These are phyloP conservation scores for Trichosurus vulpecula DNA, from an alignment of 2,797 vertebrate genomes.

Conservation along the genomic window DNA sequence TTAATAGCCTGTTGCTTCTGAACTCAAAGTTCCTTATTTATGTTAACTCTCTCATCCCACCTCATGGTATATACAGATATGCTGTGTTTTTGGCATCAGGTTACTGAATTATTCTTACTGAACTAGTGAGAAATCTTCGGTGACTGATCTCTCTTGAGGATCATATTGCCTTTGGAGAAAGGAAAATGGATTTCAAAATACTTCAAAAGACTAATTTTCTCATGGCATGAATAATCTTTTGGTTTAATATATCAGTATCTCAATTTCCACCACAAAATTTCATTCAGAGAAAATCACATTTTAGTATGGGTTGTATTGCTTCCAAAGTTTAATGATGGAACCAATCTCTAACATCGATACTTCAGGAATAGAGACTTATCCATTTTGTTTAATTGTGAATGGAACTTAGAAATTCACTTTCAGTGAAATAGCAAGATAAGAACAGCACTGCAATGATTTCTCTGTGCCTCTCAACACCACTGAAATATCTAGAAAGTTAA, in stretches of 20 bases:
- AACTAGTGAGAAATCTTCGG: background rate
- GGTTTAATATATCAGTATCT: conserved; percentile 38
- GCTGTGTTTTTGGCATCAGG: background rate
- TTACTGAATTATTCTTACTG: background rate
- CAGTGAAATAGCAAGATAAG: conserved; percentile 32
- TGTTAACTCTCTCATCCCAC: background rate
- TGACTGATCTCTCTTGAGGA: conserved; percentile 11
- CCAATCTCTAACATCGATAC: conserved; percentile 20
- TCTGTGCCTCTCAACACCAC: conserved; percentile 20
- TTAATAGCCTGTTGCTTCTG: conserved; percentile 3
- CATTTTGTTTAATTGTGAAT: background rate
- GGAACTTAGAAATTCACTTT: conserved; percentile 29
- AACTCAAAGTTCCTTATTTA: background rate
- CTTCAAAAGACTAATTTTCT: conserved; percentile 12
- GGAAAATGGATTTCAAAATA: background rate
- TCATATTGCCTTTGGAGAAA: background rate
- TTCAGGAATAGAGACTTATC: conserved; percentile 36
- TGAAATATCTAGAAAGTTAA: conserved; percentile 26
- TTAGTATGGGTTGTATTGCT: conserved; percentile 15
- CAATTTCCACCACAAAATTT: conserved; percentile 16
- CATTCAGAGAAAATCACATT: conserved; percentile 13
- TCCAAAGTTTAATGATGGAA: conserved; percentile 12
- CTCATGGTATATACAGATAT: background rate
- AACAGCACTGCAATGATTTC: background rate
- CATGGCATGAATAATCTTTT: background rate